Evolutionary conservation across 2,888 invertebrate genomes (phyloP), one percentile per base, ranked within the genome.

Genomic region (Ichneumoninae sp.): DNA sequence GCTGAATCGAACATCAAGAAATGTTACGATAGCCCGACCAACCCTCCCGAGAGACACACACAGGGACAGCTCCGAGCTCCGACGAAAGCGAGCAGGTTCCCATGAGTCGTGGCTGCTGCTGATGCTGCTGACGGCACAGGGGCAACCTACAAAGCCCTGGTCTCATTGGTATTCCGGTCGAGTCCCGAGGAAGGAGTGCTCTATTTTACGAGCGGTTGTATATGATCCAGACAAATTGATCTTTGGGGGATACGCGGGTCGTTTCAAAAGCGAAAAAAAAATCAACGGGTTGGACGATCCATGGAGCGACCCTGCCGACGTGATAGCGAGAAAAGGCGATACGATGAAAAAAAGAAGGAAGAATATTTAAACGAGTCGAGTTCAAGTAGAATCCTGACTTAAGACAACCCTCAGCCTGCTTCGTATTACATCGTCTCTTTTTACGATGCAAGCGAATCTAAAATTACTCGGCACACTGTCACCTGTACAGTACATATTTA

Each of bases 161-260:
- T 87, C 90, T 91, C 91, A 91, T 91, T 91, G 89, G 87, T 89
- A 91, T 91, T 91, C 91, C 84, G 88, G 68, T 36, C 84, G 86
- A 86, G 88, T 88, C 84, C 76, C 54, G 83, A 71, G 86, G 84
- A 87, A 86, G 87, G 87, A 86, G 88, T 87, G 90, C 88, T 91
- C 91, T 90, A 91, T 90, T 91, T 91, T 90, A 91, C 91, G 90
- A 91, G 88, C 88, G 87, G 82, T 88, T 90, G 87, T 89, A 90
- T 91, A 90, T 88, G 91, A 90, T 89, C 87, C 89, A 86, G 90
- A 91, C 91, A 91, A 91, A 91, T 91, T 91, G 91, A 88, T 82
- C 90, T 84, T 88, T 82, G 81, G 87, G 82, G 84, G 82, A 86
- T 88, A 87, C 86, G 82, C 79, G 82, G 75, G 76, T 83, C 75